Base-by-base conservation (phyloP, 1,140 invertebrate species). In the Chironomus tepperi region DNA sequence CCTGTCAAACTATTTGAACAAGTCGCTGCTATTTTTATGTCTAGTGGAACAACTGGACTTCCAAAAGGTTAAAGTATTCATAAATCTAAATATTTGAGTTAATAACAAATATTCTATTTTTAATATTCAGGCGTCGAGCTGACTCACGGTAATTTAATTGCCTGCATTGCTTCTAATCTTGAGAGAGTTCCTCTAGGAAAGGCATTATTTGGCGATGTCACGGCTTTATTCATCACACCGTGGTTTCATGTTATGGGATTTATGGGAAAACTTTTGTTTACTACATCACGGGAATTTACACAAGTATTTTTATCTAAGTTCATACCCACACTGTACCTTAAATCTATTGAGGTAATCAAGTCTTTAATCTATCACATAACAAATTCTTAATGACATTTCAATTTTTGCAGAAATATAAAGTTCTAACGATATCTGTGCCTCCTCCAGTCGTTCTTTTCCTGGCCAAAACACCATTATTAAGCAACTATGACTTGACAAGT, bases 1-100 rank as follows among this genome's bases (percentile, higher is more conserved):
- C 77, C 83, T 3, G 78, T 84, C 0, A 67, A 81, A 7, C 75
- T 77, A 0, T 76, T 79, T 16, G 77, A 79, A 9, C 84, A 86
- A 76, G 77, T 83, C 15, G 42, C 81, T n/a, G 78, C 83, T 3
- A 83, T 87, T 75, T 76, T 85, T 34, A 85, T 83, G 74, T 87
- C 90, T 0, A 91, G 89, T 76, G 91, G 91, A 15, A 92, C 91
- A 7, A 93, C 91, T 74, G 90, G 91, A 74, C 78, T 88, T 65
- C 90, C 92, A 0, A 93, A 93, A 82, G 91, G 91, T 43, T 34
- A 34, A 34, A 2, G 1, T 2, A 34, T 34, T 34, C 24, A 34
- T 34, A 1, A 34, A 34, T 34, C 24, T 34, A 2, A 34, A 34
- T 34, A 2, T 34, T 34, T 34, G 5, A 34, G 24, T 5, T n/a